A percentile compares a stretch with the other conserved stretches of the same genome.
phyloP scores from a whole-genome alignment of 2,888 invertebrate species.

The Ephialtes manifestator region DNA sequence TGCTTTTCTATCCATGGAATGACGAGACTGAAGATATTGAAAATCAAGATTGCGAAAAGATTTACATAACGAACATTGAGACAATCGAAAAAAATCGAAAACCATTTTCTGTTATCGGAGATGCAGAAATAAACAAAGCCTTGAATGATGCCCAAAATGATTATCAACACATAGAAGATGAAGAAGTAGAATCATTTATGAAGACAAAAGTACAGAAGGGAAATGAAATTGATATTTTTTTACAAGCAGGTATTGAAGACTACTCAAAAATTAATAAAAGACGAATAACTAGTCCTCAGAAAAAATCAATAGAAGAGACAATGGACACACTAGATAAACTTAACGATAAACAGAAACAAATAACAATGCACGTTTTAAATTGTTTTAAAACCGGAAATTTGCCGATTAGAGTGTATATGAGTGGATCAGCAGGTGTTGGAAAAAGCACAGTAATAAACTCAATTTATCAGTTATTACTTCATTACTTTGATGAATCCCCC shows the following conservation, averaged over 20 bases:
- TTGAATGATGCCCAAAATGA: not conserved
- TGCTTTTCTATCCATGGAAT: constrained; percentile 54
- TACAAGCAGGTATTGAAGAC: constrained; percentile 7
- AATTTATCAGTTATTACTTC: not conserved
- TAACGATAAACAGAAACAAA: constrained; percentile 65
- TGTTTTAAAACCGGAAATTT: no score
- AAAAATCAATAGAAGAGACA: constrained; percentile 1
- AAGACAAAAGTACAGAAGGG: not conserved
- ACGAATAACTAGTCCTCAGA: constrained; percentile 4
- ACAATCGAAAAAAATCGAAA: constrained; percentile 34
- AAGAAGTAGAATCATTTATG: not conserved
- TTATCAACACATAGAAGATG: no score
- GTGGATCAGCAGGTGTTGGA: constrained; percentile 10
- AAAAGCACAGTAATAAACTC: constrained; percentile 8
- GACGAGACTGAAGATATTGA: constrained; percentile 48
- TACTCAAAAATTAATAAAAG: not conserved
- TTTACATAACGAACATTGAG: constrained; percentile 40
- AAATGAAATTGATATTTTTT: constrained; percentile 14
- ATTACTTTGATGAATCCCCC: no score
- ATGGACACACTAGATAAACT: constrained; percentile 21
- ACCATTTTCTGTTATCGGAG: constrained; percentile 3
- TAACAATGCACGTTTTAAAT: no score
- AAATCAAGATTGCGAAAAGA: constrained; percentile 5
- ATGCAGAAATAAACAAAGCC: not conserved
- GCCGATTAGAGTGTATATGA: no score